Percentiles rank a stretch among this genome's conserved stretches.
phyloP scores from a whole-genome alignment of 2,888 invertebrate genomes.

The Tuberolachnus salignus region DNA sequence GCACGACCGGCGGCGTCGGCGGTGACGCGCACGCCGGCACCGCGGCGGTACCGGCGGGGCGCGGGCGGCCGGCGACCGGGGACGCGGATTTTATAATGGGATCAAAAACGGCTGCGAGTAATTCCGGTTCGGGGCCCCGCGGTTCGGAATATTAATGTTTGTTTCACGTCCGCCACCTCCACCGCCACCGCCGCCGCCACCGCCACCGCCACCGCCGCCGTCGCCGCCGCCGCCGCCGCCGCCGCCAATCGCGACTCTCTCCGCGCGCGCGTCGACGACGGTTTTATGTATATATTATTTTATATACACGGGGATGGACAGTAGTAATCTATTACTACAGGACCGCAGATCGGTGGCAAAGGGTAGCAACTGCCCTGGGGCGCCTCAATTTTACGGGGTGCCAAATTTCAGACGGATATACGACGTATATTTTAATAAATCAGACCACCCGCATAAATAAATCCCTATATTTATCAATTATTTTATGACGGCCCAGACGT shows the following conservation, averaged over 20 bases:
- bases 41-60: not conserved
- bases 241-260: not conserved
- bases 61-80: not conserved
- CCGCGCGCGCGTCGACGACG: not conserved
- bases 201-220: not conserved
- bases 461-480: too few species aligned
- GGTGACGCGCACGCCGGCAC: too few species aligned
- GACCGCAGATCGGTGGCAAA: too few species aligned
- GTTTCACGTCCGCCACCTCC: not conserved
- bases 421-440: too few species aligned
- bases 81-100: slow-evolving; percentile 16
- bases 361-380: too few species aligned
- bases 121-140: slow-evolving; percentile 25
- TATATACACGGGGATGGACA: too few species aligned
- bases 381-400: too few species aligned
- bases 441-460: too few species aligned
- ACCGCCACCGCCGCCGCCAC: not conserved
- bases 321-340: too few species aligned
- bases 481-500: too few species aligned
- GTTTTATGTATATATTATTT: too few species aligned
- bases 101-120: slow-evolving; percentile 47
- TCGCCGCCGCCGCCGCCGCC: slow-evolving; percentile 3
- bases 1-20: not conserved
- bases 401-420: too few species aligned
- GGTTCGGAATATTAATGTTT: slow-evolving; percentile 43